phyloP scores from a whole-genome alignment of 1,140 invertebrate genomes.

The Saccostrea echinata region DNA sequence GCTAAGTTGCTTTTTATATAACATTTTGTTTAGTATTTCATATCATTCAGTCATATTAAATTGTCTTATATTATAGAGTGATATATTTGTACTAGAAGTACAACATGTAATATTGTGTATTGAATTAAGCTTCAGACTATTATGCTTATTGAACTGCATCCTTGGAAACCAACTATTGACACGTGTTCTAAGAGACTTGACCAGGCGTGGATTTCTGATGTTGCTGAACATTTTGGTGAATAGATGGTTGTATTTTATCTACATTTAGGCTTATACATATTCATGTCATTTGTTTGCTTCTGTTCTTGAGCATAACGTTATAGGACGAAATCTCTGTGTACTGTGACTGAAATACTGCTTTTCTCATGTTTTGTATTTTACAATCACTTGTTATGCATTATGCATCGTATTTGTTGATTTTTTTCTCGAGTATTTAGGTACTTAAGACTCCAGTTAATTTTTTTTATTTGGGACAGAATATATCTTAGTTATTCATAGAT shows the following conservation, averaged over 20 bases:
- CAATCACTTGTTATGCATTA: slow-evolving; percentile 15
- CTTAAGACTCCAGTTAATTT: background rate
- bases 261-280: background rate
- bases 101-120: too few relatives aligned
- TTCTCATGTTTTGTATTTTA: background rate
- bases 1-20: background rate
- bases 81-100: too few relatives aligned
- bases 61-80: too few relatives aligned
- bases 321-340: background rate
- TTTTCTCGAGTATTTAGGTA: slow-evolving; percentile 19
- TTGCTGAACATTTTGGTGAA: background rate
- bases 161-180: too few relatives aligned
- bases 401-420: slow-evolving; percentile 7
- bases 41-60: too few relatives aligned
- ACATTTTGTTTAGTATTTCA: too few relatives aligned
- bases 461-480: background rate
- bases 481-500: background rate
- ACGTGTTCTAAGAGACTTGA: too few relatives aligned
- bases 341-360: background rate
- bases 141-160: too few relatives aligned
- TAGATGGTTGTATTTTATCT: background rate
- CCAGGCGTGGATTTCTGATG: too few relatives aligned
- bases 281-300: background rate
- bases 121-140: too few relatives aligned
- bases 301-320: background rate